These are phyloP conservation scores for Plumapathes pennacea DNA, from an alignment of 92 coral and sea anemone species.

Conservation along the genomic window DNA sequence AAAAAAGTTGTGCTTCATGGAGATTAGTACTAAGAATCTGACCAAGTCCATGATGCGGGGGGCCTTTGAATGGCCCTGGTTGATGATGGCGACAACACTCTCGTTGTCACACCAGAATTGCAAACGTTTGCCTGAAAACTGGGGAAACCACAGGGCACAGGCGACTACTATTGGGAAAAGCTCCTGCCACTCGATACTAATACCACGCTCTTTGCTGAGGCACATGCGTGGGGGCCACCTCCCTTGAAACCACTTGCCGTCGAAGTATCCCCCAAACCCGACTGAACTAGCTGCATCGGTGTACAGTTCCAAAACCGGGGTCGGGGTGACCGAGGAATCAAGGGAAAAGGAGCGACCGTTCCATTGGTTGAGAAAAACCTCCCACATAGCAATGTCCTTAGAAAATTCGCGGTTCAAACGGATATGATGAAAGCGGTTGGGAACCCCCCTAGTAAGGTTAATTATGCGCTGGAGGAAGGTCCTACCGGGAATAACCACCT, in stretches of 20 bases:
- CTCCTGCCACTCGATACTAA: constrained; percentile 70
- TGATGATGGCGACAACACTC: constrained; percentile 46
- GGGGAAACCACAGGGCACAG: constrained; percentile 37
- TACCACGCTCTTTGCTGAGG: constrained; percentile 22
- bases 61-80: constrained; percentile 25
- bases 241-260: constrained; percentile 65
- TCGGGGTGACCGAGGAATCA: constrained; percentile 20
- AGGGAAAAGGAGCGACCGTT: constrained; percentile 54
- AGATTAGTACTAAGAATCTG: constrained; percentile 5
- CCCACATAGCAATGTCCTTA: constrained; percentile 59
- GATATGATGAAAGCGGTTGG: constrained; percentile 36
- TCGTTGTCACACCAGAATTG: constrained; percentile 38
- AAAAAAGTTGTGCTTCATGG: constrained; percentile 35
- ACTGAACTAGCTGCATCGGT: constrained; percentile 66
- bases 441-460: constrained; percentile 32
- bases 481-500: constrained; percentile 56
- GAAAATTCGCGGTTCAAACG: constrained; percentile 31
- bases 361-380: constrained; percentile 42
- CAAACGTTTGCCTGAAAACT: constrained; percentile 39
- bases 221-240: constrained; percentile 42
- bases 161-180: constrained; percentile 50
- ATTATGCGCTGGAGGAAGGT: constrained; percentile 60
- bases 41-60: constrained; percentile 53
- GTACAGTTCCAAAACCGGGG: constrained; percentile 27
- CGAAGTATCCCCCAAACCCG: constrained; percentile 51